A percentile compares a stretch with the other conserved stretches of the same genome.
Conservation (phyloP, 1,140 invertebrate species). For the Zaprionus kolodkinae region DNA sequence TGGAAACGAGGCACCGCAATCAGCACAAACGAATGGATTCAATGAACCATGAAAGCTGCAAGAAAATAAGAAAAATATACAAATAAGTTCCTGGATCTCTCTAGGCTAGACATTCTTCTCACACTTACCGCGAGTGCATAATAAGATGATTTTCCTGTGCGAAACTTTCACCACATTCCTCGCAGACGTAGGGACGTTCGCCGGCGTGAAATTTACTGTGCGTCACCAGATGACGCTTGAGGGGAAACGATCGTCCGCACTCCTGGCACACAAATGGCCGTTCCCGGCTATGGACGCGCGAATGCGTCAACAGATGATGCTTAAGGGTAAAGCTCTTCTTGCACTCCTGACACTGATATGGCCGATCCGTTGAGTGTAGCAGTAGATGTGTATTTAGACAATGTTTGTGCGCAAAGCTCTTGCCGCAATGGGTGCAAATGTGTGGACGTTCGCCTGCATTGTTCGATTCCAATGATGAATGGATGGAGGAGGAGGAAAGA, state of each 20-base stretch:
- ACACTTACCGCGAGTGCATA: conserved; percentile 88
- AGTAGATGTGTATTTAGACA: conserved; percentile 92
- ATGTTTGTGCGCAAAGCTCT: conserved; percentile 93
- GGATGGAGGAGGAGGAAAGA: conserved; percentile 27
- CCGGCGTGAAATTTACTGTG: conserved; percentile 95
- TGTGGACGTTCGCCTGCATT: conserved; percentile 90
- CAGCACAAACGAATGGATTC: conserved; percentile 92
- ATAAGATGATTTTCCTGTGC: conserved; percentile 91
- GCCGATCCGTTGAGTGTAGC: conserved; percentile 91
- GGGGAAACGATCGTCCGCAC: conserved; percentile 91
- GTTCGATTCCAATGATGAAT: neutral
- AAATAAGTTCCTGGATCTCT: neutral
- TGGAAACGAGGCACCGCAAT: conserved; percentile 92
- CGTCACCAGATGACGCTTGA: conserved; percentile 92
- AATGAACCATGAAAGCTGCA: conserved; percentile 90
- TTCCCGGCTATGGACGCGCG: conserved; percentile 90
- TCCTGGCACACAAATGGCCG: conserved; percentile 92
- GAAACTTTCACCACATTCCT: conserved; percentile 94
- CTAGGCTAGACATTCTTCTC: neutral
- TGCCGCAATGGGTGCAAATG: conserved; percentile 93
- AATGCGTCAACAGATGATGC: conserved; percentile 91
- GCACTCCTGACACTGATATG: conserved; percentile 93
- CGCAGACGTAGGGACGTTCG: conserved; percentile 93
- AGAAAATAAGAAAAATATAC: neutral
- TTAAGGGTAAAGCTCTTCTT: conserved; percentile 94